phyloP scores from a whole-genome alignment of 2,888 invertebrate genomes.

The Drosophila vallismaia region DNA sequence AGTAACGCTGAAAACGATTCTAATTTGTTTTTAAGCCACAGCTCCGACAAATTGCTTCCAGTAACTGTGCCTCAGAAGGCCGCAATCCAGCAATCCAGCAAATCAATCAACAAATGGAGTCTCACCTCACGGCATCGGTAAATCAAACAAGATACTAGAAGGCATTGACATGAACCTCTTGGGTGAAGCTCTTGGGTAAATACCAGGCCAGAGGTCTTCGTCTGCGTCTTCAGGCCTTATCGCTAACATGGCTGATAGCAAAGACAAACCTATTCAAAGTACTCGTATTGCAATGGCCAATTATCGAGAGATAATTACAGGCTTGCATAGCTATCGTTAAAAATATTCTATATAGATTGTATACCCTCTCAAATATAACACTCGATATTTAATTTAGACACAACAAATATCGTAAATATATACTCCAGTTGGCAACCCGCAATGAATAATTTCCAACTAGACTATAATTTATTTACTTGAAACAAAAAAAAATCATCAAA shows the following conservation, averaged over 20 bases:
- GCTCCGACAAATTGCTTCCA: constrained; percentile 6
- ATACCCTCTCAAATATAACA: too few relatives aligned
- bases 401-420: not conserved
- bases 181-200: constrained; percentile 26
- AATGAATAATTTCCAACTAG: constrained; percentile 16
- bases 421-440: constrained; percentile 16
- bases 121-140: constrained; percentile 26
- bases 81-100: constrained; percentile 6
- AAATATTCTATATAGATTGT: too few relatives aligned
- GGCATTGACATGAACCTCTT: constrained; percentile 30
- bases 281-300: constrained; percentile 27
- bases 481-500: constrained; percentile 18
- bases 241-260: constrained; percentile 30
- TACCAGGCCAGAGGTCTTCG: not conserved
- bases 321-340: not conserved
- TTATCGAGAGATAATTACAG: constrained; percentile 5
- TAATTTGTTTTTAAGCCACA: constrained; percentile 37
- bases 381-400: too few relatives aligned
- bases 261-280: constrained; percentile 33
- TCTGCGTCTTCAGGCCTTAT: constrained; percentile 11
- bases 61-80: not conserved
- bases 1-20: constrained; percentile 3
- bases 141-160: constrained; percentile 29
- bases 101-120: constrained; percentile 37
- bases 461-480: constrained; percentile 43